Evolutionary conservation across 1,140 invertebrate species (phyloP).

Genomic region (Harpegnathos saltator): DNA sequence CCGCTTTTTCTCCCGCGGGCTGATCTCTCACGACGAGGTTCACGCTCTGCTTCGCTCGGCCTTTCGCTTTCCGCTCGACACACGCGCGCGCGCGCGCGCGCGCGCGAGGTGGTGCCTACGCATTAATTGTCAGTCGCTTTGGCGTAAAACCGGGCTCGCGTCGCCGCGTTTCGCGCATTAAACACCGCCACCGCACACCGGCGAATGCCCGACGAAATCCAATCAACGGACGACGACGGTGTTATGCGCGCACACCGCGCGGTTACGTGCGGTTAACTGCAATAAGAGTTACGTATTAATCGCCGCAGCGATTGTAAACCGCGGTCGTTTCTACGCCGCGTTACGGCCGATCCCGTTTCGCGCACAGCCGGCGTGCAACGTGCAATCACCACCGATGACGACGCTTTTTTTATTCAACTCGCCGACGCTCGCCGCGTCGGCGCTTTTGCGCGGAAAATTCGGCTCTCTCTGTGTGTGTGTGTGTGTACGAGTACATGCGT

Average conservation of each 20-base stretch:
- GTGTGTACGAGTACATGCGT: too few relatives aligned
- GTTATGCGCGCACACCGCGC: slow-evolving; percentile 2
- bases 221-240: neutral
- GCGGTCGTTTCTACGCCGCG: neutral
- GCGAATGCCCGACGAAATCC: neutral
- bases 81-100: neutral
- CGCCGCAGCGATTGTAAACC: slow-evolving; percentile 2
- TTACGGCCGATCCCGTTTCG: slow-evolving; percentile 6
- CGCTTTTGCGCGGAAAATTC: too few relatives aligned
- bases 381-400: slow-evolving; percentile 41
- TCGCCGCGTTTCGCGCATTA: slow-evolving; percentile 7
- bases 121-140: slow-evolving; percentile 55
- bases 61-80: slow-evolving; percentile 61
- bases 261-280: slow-evolving; percentile 15
- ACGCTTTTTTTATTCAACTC: neutral
- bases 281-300: slow-evolving; percentile 52
- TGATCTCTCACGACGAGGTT: slow-evolving; percentile 52
- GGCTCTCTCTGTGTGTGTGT: too few relatives aligned
- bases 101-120: slow-evolving; percentile 16
- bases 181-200: too few relatives aligned
- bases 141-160: slow-evolving; percentile 17
- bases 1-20: slow-evolving; percentile 30
- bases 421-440: too few relatives aligned
- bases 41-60: slow-evolving; percentile 49
- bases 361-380: neutral